Base-by-base conservation (phyloP, 2,888 invertebrate genomes). In the Diarsia dahlii region DNA sequence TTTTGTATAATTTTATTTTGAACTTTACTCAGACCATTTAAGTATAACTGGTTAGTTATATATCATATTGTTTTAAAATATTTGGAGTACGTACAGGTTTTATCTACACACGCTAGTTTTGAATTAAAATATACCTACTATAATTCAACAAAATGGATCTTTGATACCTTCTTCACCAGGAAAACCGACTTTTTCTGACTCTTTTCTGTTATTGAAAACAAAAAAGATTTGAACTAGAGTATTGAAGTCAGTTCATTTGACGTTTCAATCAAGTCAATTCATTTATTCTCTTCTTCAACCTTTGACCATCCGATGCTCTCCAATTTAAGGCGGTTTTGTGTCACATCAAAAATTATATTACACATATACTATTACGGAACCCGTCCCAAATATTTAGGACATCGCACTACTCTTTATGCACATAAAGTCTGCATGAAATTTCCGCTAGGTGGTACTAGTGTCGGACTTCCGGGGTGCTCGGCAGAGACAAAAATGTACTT, bases 341-440 rank as follows among this genome's bases (percentile, higher is more conserved):
- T 13, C 12, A 56, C 23, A 20, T 1, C 13, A 2, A 6, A 56
- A 52, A 34, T 50, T 0, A 50, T 50, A 28, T n/a, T 34, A 54
- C n/a, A 54, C 54, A 4, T 1, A 0, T 52, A n/a, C 10, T 56
- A 10, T 3, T 78, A 67, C 75, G 54, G 84, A 56, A 76, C 76
- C 76, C 66, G 1, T 60, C n/a, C 3, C 0, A 48, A 34, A 66
- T n/a, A 52, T 46, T 67, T 12, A 18, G n/a, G 50, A 60, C 34
- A 23, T 48, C 46, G 60, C 10, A 9, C 46, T 70, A 23, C 54
- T 68, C 54, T 77, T 72, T 81, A 68, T 76, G 62, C 70, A 63
- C 67, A 74, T 84, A 74, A 78, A 76, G 54, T 68, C 75, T 81
- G 81, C 70, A 81, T 76, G 52, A 80, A 80, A 84, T 74, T 84